Conservation (phyloP, 2,113 vertebrate species). For the Chlamydotis undulata region DNA sequence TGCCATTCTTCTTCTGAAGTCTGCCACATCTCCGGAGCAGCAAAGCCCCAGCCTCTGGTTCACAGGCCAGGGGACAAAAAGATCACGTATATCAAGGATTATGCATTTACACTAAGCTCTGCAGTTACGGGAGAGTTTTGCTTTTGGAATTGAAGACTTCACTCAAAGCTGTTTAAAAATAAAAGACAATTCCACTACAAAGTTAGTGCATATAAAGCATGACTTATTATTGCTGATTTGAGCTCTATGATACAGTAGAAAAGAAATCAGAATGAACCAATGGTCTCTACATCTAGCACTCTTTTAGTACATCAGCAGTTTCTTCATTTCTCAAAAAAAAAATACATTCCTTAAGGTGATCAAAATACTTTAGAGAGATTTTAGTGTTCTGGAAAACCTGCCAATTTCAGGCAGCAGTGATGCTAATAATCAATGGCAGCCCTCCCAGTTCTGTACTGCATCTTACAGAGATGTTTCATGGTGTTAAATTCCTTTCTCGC, state of each 20-base stretch:
- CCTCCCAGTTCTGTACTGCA: background rate
- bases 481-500: background rate
- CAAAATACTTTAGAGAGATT: background rate
- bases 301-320: background rate
- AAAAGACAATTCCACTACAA: background rate
- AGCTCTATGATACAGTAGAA: background rate
- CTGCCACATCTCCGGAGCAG: constrained; percentile 37
- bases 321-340: background rate
- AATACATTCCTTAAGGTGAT: background rate
- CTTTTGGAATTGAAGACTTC: background rate
- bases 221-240: background rate
- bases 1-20: constrained; percentile 75
- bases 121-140: background rate
- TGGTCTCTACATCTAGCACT: no score
- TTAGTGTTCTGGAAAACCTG: background rate
- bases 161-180: background rate
- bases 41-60: constrained; percentile 25
- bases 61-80: constrained; percentile 39
- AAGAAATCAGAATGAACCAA: background rate
- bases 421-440: background rate
- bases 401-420: background rate
- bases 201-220: background rate
- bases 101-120: background rate
- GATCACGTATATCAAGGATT: background rate
- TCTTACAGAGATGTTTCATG: background rate